Evolutionary conservation across 2,888 invertebrate species (phyloP), one percentile per base, ranked within the genome.

Genomic region (Mermis nigrescens): DNA sequence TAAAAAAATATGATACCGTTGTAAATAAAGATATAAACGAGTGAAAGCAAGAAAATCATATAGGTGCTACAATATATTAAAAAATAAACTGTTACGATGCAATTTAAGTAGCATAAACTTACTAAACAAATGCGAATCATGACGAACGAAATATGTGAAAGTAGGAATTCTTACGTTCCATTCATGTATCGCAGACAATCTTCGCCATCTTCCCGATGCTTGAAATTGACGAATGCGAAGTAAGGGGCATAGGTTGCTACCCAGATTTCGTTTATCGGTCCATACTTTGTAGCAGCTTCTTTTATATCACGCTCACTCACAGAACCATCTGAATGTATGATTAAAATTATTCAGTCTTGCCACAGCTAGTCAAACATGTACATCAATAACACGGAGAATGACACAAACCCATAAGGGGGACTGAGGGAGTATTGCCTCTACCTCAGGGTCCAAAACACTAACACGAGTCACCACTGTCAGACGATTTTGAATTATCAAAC

Each of bases 161-260:
- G n/a, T n/a, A n/a, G n/a, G n/a, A n/a, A n/a, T n/a, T n/a, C 58
- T 55, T 48, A 62, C 57, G 53, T 54, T 45, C 52, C 60, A 51
- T 60, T 60, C 26, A 62, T 28, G 26, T 27, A 57, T 4, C 51
- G 26, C 24, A 62, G 52, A 31, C 57, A 54, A 31, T 62, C 62
- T 51, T 62, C 62, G 31, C 60, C 62, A 55, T 60, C 60, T 22
- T 22, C 22, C 15, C 54, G 32, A 12, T 54, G 32, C 38, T 62
- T 62, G 53, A 31, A 62, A 12, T 58, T 58, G 29, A 52, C 55
- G 57, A 60, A 60, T 19, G 60, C 46, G 53, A 57, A 62, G 28
- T 48, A 62, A 22, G 62, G 62, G 29, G 62, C 57, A 52, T 62
- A 62, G 24, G 54, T 53, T 3, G 62, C 62, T 52, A 62, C 46